phyloP scores from a whole-genome alignment of 2,113 vertebrate species.

The Acrocephalus arundinaceus region DNA sequence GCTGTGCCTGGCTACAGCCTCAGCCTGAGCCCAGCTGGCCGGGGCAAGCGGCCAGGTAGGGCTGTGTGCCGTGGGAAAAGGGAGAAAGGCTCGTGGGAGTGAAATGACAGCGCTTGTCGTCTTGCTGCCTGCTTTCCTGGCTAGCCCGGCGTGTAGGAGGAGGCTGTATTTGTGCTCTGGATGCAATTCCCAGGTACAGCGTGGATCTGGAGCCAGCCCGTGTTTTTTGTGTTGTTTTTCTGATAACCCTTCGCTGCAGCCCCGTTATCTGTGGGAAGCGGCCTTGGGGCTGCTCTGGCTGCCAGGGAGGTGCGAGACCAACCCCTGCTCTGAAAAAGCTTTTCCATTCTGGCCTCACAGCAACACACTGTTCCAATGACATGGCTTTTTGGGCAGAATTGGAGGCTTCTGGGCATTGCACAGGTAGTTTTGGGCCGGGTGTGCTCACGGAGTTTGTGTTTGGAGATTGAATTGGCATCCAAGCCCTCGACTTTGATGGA shows the following conservation, averaged over 20 bases:
- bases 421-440: background rate
- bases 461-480: rapidly evolving
- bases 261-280: background rate
- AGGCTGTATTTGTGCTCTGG: background rate
- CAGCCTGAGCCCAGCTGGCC: background rate
- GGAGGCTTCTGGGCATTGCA: background rate
- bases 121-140: background rate
- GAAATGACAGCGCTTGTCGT: background rate
- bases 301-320: rapidly evolving
- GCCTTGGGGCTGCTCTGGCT: background rate
- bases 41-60: rapidly evolving
- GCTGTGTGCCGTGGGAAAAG: background rate
- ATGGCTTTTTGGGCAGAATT: rapidly evolving
- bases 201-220: background rate
- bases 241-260: background rate
- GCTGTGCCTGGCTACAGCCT: background rate
- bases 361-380: rapidly evolving
- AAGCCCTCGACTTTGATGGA: background rate
- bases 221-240: background rate
- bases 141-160: background rate
- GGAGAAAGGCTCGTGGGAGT: background rate
- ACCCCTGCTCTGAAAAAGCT: background rate
- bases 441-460: background rate
- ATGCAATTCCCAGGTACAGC: background rate
- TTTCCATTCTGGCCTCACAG: background rate